Evolutionary conservation across 2,888 invertebrate genomes (phyloP).

Genomic region (Cryptocheilus praepositus): DNA sequence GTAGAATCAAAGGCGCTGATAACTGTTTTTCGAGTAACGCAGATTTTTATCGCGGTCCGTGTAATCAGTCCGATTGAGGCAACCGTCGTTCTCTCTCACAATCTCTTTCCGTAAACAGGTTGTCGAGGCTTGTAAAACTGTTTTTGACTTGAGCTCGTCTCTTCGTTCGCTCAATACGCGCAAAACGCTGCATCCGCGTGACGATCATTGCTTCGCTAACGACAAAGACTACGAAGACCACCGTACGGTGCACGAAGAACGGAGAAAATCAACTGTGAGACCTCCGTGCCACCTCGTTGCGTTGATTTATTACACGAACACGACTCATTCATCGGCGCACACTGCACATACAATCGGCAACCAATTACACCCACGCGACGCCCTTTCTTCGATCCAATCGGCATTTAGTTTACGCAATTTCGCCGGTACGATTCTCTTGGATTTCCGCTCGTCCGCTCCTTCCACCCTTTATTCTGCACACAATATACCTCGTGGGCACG

Average conservation of each 20-base stretch:
- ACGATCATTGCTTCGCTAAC: too few relatives aligned
- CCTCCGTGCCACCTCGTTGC: slow-evolving; percentile 14
- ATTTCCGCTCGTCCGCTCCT: slow-evolving; percentile 24
- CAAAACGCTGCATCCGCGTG: too few relatives aligned
- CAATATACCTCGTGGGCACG: too few relatives aligned
- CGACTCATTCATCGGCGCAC: slow-evolving; percentile 6
- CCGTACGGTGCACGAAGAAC: background rate
- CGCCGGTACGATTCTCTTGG: slow-evolving; percentile 21
- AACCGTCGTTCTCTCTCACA: too few relatives aligned
- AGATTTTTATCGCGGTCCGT: too few relatives aligned
- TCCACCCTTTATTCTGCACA: slow-evolving; percentile 7
- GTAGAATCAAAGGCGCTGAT: too few relatives aligned
- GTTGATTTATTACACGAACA: slow-evolving; percentile 6
- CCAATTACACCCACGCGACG: slow-evolving; percentile 27
- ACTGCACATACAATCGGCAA: slow-evolving; percentile 20
- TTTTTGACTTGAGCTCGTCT: too few relatives aligned
- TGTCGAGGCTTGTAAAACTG: too few relatives aligned
- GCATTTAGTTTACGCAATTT: slow-evolving; percentile 36
- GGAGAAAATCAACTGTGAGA: slow-evolving; percentile 21
- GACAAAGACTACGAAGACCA: background rate
- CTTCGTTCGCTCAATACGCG: too few relatives aligned
- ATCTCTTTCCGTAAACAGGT: too few relatives aligned
- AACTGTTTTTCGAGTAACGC: too few relatives aligned
- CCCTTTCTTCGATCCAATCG: slow-evolving; percentile 31
- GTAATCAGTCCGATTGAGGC: too few relatives aligned